Evolutionary conservation across 2,113 vertebrate genomes (phyloP), one percentile per base, ranked within the genome.

Genomic region (Orientallactaga bullata): DNA sequence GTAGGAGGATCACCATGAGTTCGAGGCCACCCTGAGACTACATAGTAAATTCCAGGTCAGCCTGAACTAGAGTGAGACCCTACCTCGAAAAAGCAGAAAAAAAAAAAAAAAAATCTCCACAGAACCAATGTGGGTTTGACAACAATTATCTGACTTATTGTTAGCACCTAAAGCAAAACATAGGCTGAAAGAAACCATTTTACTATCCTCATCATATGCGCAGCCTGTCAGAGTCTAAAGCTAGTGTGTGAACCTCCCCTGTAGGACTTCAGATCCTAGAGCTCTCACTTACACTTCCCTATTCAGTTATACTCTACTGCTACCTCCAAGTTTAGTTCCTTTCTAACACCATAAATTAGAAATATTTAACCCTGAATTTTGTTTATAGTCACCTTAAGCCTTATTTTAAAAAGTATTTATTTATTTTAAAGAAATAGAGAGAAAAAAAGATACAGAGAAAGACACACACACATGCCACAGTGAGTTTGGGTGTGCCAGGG

Each of bases 301-400:
- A 58, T 39, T 85, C 13, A 37, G 24, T 35, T 63, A 61, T 0
- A 69, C 32, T 11, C 7, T 85, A 82, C 9, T 35, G 18, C 47
- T 32, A 74, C 17, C 35, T 90, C 68, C 16, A n/a, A 91, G 32
- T 93, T 89, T 35, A 28, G 55, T 76, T 72, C 23, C 72, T 63
- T 84, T 85, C 35, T 91, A 72, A 73, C 5, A 83, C 28, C 26
- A 72, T 32, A 76, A 65, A 84, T 88, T 83, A 90, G 55, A 24
- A 63, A 18, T 11, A 83, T 84, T 85, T 55, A 81, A 81, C 76
- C n/a, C 77, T 95, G 74, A 79, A 32, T 82, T 90, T 88, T 83
- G 63, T 82, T 90, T 93, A 93, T 84, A 94, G 88, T 92, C 26
- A 82, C 58, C 30, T 93, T 89, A 88, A 82, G 51, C 16, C 87